These are phyloP conservation scores for Ophraella communa DNA, from an alignment of 2,888 invertebrate species.

Conservation along the genomic window DNA sequence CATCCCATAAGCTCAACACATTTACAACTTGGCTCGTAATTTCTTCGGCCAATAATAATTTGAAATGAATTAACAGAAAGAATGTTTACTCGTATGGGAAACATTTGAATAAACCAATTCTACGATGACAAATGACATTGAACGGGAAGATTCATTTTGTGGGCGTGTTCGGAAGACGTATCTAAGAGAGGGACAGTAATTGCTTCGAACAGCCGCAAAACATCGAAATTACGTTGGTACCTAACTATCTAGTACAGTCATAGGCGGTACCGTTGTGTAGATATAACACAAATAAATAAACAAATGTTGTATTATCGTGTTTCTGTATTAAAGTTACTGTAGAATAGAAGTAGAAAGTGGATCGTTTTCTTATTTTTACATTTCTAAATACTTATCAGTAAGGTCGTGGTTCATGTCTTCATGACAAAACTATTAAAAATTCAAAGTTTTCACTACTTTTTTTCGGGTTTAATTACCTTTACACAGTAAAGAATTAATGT, in stretches of 20 bases:
- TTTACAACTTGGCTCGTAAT: neutral
- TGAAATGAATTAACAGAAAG: neutral
- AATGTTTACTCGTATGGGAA: neutral
- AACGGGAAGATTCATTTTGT: conserved; percentile 13
- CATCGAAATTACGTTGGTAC: neutral
- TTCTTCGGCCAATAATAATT: neutral
- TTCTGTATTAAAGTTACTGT: too few species aligned
- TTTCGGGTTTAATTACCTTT: too few species aligned
- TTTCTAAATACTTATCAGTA: too few species aligned
- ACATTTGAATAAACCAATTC: conserved; percentile 7
- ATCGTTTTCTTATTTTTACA: too few species aligned
- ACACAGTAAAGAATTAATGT: too few species aligned
- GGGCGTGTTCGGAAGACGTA: conserved; percentile 13
- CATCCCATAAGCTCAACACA: neutral
- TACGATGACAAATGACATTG: conserved; percentile 4
- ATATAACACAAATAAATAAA: neutral
- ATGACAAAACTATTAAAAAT: too few species aligned
- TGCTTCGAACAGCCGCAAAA: neutral
- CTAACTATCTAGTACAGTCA: neutral
- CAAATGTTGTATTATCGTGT: too few species aligned
- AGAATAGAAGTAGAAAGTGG: too few species aligned
- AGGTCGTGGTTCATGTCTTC: too few species aligned
- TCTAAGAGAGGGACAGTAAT: conserved; percentile 12
- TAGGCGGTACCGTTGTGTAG: neutral
- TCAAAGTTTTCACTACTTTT: too few species aligned